phyloP scores from a whole-genome alignment of 2,113 vertebrate species.

The Syrmaticus mikado region DNA sequence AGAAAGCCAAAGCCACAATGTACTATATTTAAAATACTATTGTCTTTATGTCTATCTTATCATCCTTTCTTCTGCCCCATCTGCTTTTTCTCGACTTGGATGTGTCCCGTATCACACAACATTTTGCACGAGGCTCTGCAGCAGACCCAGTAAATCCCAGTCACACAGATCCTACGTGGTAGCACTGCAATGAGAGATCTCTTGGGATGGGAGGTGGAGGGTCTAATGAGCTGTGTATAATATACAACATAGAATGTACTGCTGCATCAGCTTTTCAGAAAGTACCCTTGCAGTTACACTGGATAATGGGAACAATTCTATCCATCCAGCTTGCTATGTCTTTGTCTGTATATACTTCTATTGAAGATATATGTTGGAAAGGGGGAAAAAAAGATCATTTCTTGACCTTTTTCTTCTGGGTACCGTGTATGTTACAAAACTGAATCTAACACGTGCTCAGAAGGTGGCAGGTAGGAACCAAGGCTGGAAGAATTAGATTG shows the following conservation, averaged over 20 bases:
- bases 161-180: neutral
- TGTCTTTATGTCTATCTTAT: neutral
- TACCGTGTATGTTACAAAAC: neutral
- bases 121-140: neutral
- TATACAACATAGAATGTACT: neutral
- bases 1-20: neutral
- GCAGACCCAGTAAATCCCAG: neutral
- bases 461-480: conserved; percentile 4
- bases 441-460: neutral
- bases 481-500: neutral
- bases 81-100: neutral
- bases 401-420: neutral
- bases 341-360: neutral
- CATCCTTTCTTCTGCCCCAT: neutral
- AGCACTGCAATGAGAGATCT: neutral
- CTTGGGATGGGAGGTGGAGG: neutral
- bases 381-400: neutral
- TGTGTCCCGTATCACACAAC: neutral
- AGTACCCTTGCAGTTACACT: neutral
- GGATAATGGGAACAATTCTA: neutral
- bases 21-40: neutral
- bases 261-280: neutral
- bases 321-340: neutral
- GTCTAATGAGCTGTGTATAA: neutral
- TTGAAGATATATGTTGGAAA: neutral